phyloP scores from a whole-genome alignment of 2,797 vertebrate genomes.

The Pteronotus mesoamericanus region DNA sequence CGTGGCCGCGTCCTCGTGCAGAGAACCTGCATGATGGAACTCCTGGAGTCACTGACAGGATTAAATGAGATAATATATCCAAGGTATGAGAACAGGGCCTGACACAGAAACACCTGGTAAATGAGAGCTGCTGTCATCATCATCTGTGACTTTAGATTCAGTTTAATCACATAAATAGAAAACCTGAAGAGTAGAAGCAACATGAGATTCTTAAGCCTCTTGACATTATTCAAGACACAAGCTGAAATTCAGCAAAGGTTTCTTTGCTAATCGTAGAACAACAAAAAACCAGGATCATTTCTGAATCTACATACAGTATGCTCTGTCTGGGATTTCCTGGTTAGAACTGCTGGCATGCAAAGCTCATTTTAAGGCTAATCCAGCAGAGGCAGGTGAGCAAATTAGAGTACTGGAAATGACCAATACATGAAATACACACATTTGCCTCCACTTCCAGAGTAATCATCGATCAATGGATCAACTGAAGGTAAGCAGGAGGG shows the following conservation, averaged over 20 bases:
- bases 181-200: constrained; percentile 11
- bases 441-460: constrained; percentile 98
- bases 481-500: constrained; percentile 93
- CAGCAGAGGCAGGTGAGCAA: constrained; percentile 77
- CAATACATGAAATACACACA: constrained; percentile 94
- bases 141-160: background rate
- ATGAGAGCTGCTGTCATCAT: background rate
- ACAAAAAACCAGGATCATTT: constrained; percentile 51
- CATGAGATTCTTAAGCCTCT: background rate
- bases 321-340: constrained; percentile 85
- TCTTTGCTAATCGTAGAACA: background rate
- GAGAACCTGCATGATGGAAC: background rate
- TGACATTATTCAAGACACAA: background rate
- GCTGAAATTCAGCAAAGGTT: background rate
- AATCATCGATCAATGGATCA: constrained; percentile 97
- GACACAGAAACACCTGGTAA: background rate
- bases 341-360: constrained; percentile 89
- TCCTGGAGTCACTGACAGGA: background rate
- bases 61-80: background rate
- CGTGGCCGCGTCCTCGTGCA: background rate
- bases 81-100: background rate
- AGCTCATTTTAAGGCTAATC: constrained; percentile 81
- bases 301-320: constrained; percentile 19
- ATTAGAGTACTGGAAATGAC: constrained; percentile 76
- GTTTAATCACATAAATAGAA: constrained; percentile 11